These are phyloP conservation scores for Corapipo altera DNA, from an alignment of 2,113 vertebrate species.

Conservation along the genomic window DNA sequence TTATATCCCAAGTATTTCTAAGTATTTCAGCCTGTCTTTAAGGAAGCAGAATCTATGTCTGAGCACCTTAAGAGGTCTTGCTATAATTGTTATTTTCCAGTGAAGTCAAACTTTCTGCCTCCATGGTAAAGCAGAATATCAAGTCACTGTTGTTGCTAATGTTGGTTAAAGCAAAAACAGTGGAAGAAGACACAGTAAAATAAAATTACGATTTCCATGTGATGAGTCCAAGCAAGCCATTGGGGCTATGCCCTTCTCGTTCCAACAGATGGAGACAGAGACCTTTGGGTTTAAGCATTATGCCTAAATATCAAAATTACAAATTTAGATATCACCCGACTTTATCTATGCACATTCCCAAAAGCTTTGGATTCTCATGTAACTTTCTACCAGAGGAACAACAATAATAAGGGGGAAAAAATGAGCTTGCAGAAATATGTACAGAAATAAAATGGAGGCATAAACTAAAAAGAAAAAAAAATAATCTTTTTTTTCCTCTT, in stretches of 20 bases:
- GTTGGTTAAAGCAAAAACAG: neutral
- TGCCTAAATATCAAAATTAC: neutral
- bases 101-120: neutral
- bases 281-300: slow-evolving; percentile 46
- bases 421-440: neutral
- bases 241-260: slow-evolving; percentile 47
- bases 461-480: neutral
- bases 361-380: neutral
- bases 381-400: neutral
- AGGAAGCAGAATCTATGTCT: neutral
- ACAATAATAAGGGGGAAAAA: neutral
- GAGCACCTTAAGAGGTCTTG: neutral
- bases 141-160: neutral
- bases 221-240: neutral
- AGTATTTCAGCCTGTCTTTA: neutral
- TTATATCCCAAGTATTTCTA: neutral
- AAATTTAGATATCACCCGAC: neutral
- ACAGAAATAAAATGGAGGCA: neutral
- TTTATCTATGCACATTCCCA: neutral
- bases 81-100: neutral
- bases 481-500: neutral
- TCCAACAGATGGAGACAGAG: slow-evolving; percentile 72
- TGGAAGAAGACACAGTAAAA: neutral
- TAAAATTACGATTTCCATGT: neutral
- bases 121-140: neutral